Evolutionary conservation across 2,888 invertebrate genomes (phyloP).

Genomic region (Bombylius discolor): DNA sequence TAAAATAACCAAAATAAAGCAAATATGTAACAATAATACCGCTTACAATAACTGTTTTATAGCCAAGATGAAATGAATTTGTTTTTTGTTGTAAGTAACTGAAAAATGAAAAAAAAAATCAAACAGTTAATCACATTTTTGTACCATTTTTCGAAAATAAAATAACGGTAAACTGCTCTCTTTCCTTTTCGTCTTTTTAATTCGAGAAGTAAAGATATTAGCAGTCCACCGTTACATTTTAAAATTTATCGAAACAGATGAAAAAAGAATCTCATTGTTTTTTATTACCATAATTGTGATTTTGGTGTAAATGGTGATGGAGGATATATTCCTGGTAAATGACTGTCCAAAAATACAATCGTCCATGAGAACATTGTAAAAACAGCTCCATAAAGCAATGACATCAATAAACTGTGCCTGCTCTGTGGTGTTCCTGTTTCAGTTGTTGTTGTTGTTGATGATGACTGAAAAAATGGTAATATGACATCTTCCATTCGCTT

Average conservation of each 20-base stretch:
- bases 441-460: not conserved
- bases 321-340: constrained; percentile 45
- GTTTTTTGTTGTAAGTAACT: constrained; percentile 28
- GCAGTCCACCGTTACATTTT: too few relatives aligned
- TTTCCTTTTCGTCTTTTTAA: too few relatives aligned
- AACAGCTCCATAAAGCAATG: constrained; percentile 37
- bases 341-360: constrained; percentile 48
- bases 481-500: not conserved
- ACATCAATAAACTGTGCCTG: constrained; percentile 11
- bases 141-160: too few relatives aligned
- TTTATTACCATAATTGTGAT: constrained; percentile 35
- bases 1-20: constrained; percentile 26
- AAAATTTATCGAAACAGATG: too few relatives aligned
- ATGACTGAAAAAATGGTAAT: not conserved
- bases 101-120: constrained; percentile 17
- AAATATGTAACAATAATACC: constrained; percentile 38
- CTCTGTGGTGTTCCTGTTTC: too few relatives aligned
- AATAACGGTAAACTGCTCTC: too few relatives aligned
- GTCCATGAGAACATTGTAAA: constrained; percentile 43
- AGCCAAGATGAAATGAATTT: constrained; percentile 36
- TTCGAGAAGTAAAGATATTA: too few relatives aligned
- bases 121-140: not conserved
- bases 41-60: constrained; percentile 37
- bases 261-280: not conserved
- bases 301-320: constrained; percentile 44